Conservation (phyloP, 2,113 vertebrate genomes). For the Strigops habroptila region DNA sequence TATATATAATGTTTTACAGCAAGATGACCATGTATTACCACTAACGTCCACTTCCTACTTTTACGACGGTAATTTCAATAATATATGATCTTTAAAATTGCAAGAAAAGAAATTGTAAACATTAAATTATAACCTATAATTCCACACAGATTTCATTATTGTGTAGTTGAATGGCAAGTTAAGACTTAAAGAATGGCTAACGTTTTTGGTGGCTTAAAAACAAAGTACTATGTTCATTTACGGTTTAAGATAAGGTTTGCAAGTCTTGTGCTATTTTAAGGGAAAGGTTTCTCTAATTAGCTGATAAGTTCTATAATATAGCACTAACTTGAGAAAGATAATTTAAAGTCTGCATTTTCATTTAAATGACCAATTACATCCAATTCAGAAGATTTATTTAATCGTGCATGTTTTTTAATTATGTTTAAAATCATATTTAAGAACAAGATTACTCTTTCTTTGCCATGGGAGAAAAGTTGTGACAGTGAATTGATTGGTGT, state of each 20-base stretch:
- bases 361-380: constrained; percentile 16
- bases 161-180: neutral
- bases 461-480: neutral
- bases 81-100: neutral
- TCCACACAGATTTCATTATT: neutral
- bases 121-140: neutral
- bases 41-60: neutral
- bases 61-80: neutral
- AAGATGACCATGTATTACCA: neutral
- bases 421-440: neutral
- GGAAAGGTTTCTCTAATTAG: constrained; percentile 5
- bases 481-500: neutral
- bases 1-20: neutral
- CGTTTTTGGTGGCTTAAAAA: neutral
- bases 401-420: neutral
- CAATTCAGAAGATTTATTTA: constrained; percentile 13
- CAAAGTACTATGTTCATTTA: neutral
- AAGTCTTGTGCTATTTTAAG: neutral
- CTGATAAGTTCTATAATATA: neutral
- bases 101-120: constrained; percentile 14
- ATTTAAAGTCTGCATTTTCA: constrained; percentile 15
- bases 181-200: neutral
- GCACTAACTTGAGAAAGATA: neutral
- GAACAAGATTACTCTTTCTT: neutral
- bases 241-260: neutral